Evolutionary conservation across 2,113 vertebrate species (phyloP), one percentile per base, ranked within the genome.

Genomic region (Phoenicopterus ruber): DNA sequence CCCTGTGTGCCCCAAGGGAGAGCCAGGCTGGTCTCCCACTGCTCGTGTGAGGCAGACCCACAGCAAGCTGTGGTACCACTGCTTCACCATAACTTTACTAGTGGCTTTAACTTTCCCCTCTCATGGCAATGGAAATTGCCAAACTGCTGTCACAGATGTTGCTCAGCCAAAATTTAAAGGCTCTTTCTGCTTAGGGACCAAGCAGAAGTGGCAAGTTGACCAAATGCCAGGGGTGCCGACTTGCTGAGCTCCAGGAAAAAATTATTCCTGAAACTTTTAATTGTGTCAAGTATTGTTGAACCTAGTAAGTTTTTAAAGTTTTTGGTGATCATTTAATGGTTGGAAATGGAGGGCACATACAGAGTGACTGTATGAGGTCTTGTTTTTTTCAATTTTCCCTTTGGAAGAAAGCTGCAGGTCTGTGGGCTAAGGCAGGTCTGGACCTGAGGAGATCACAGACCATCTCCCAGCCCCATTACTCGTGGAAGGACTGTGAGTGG

Each of bases 81-180:
- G 49, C 71, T 88, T 85, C 24, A 15, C 40, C 10, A 2, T 25
- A 32, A 7, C 13, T 87, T 61, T 5, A 4, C 14, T 18, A 32
- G 28, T 14, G 21, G 40, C 36, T 86, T 88, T 72, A 59, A 55
- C 80, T 65, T 76, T 36, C 38, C 21, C 13, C 21, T 79, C 9
- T 58, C 11, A 6, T 9, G 10, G 10, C 0, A 0, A 17, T n/a
- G 24, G 14, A 66, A 73, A 36, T 42, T 62, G 55, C n/a, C 50
- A 46, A 54, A 24, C 38, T 7, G 2, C 54, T 66, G 25, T 44
- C 31, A 65, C 4, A 44, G 34, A 11, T 14, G 9, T 50, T 13
- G 15, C 44, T 77, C 36, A 40, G 59, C 8, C 61, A 52, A 40
- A 74, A 70, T 40, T 24, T 55, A 55, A 77, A 61, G 40, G 44